Evolutionary conservation across 2,888 invertebrate genomes (phyloP).

Genomic region (Xanthostigma xanthostigma): DNA sequence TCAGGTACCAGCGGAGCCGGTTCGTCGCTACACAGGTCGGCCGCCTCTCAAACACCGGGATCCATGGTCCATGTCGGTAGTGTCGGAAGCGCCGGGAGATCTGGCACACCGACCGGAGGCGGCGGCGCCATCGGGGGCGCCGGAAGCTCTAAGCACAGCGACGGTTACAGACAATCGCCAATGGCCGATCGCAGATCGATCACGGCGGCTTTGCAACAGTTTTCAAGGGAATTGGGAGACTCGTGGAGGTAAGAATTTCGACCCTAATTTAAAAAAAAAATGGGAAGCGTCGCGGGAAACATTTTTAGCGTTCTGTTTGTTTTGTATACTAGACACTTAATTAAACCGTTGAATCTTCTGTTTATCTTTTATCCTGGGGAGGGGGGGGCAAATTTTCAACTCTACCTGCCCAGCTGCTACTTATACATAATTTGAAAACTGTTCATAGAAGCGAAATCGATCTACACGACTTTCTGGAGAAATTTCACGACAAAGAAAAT

Average conservation of each 20-base stretch:
- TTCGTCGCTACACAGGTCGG: constrained; percentile 29
- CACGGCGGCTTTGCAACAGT: constrained; percentile 33
- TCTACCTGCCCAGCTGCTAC: too few species aligned
- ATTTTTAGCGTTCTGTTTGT: too few species aligned
- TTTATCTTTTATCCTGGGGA: too few species aligned
- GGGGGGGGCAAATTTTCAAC: too few species aligned
- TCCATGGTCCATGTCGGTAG: background rate
- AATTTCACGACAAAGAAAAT: too few species aligned
- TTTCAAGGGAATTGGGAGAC: constrained; percentile 18
- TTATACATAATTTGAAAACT: too few species aligned
- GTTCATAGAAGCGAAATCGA: too few species aligned
- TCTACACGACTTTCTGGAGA: too few species aligned
- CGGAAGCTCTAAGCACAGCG: constrained; percentile 22
- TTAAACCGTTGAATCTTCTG: too few species aligned
- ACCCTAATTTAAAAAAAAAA: background rate
- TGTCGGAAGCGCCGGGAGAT: background rate
- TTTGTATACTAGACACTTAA: too few species aligned
- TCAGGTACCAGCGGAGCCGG: background rate
- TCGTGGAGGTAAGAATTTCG: constrained; percentile 13
- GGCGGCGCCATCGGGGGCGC: constrained; percentile 42
- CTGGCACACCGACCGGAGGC: constrained; percentile 50
- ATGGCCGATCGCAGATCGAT: constrained; percentile 32
- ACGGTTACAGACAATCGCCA: constrained; percentile 24
- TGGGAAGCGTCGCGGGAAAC: too few species aligned
- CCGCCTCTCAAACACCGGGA: constrained; percentile 27